phyloP scores from a whole-genome alignment of 2,888 invertebrate genomes.

The Andricus quercusramuli region DNA sequence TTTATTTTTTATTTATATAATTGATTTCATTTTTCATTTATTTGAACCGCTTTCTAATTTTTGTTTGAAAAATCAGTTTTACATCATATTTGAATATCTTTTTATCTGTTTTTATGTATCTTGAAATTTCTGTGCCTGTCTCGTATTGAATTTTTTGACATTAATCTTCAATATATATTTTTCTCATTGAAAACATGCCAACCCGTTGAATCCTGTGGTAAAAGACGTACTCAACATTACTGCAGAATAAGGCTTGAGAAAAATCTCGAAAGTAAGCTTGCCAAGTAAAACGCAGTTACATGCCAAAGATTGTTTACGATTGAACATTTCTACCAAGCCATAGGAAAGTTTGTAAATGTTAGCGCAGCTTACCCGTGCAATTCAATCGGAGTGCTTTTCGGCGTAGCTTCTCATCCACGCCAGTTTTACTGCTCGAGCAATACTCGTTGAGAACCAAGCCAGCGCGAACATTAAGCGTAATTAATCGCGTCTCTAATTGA shows the following conservation, averaged over 20 bases:
- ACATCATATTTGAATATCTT: too few species aligned
- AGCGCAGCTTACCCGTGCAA: constrained; percentile 57
- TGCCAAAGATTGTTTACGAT: background rate
- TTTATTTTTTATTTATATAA: too few species aligned
- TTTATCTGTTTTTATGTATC: too few species aligned
- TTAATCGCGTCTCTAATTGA: constrained; percentile 69
- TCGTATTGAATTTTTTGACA: too few species aligned
- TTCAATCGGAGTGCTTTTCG: constrained; percentile 66
- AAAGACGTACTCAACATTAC: background rate
- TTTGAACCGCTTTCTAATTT: too few species aligned
- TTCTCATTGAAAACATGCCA: too few species aligned
- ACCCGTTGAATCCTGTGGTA: too few species aligned
- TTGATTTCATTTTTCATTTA: too few species aligned
- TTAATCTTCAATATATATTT: too few species aligned
- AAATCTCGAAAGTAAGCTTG: background rate
- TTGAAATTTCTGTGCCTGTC: too few species aligned
- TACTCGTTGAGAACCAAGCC: constrained; percentile 47
- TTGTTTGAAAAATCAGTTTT: too few species aligned
- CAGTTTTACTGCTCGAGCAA: constrained; percentile 48
- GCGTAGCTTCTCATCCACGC: constrained; percentile 60
- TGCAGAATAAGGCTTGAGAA: background rate
- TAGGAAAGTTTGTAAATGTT: constrained; percentile 44
- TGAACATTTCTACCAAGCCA: background rate
- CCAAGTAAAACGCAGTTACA: background rate
- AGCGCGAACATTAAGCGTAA: constrained; percentile 66